These are phyloP conservation scores for Parnassius glacialis DNA, from an alignment of 2,888 invertebrate genomes.

Conservation along the genomic window DNA sequence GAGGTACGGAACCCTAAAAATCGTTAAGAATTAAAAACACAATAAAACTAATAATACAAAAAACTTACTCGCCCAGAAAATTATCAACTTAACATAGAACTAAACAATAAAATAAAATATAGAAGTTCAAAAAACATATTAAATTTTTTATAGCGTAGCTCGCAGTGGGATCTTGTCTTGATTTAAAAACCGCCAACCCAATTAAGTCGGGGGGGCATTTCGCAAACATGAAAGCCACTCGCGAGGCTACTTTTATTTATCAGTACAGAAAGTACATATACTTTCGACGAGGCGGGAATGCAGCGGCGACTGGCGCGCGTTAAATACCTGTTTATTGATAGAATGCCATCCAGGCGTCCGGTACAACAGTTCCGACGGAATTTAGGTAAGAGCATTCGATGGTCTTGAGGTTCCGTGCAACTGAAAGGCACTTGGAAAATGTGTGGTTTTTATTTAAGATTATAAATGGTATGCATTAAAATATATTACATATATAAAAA, in stretches of 20 bases:
- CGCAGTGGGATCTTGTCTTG: slow-evolving; percentile 14
- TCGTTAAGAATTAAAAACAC: too few relatives aligned
- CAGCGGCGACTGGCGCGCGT: slow-evolving; percentile 29
- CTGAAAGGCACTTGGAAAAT: neutral
- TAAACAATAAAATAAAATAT: neutral
- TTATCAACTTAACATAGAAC: too few relatives aligned
- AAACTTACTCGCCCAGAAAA: too few relatives aligned
- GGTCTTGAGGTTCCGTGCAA: slow-evolving; percentile 3
- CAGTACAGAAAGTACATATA: slow-evolving; percentile 29
- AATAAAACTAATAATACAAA: too few relatives aligned
- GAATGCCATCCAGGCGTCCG: slow-evolving; percentile 7
- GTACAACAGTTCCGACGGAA: neutral
- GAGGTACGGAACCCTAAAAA: too few relatives aligned
- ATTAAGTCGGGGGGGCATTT: slow-evolving; percentile 35
- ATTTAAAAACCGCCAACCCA: slow-evolving; percentile 18
- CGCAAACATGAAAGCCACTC: slow-evolving; percentile 57
- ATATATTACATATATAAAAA: too few relatives aligned
- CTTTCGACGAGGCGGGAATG: slow-evolving; percentile 42
- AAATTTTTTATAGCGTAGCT: slow-evolving; percentile 16
- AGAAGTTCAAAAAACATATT: slow-evolving; percentile 2
- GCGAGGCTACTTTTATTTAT: slow-evolving; percentile 54
- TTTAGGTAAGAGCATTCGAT: slow-evolving; percentile 4
- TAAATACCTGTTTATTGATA: slow-evolving; percentile 23
- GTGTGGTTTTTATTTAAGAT: too few relatives aligned
- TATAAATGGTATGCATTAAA: too few relatives aligned